Conservation (phyloP, 2,888 invertebrate species). For the Eustalomyia histrio region DNA sequence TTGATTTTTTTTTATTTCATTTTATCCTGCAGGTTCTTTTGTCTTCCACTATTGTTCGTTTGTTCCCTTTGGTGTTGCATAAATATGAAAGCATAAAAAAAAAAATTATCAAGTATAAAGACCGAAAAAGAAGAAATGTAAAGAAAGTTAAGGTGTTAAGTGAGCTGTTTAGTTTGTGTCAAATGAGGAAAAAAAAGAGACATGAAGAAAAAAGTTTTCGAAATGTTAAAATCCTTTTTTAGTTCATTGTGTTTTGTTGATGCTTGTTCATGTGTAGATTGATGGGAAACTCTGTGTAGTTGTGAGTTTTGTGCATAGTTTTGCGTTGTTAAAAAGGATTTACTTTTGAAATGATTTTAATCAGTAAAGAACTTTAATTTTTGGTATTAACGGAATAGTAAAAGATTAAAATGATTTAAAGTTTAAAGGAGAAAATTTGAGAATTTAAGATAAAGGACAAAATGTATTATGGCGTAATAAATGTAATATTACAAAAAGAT, state of each 20-base stretch:
- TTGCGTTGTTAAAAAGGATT: neutral
- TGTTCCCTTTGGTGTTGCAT: neutral
- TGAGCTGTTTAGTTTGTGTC: conserved; percentile 37
- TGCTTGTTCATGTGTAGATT: neutral
- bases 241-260: neutral
- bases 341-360: neutral
- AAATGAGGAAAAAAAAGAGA: conserved; percentile 10
- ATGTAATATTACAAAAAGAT: no score
- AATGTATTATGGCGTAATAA: no score
- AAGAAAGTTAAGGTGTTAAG: conserved; percentile 56
- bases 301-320: neutral
- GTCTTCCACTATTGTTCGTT: conserved; percentile 3
- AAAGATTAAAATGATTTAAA: neutral
- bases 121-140: conserved; percentile 1
- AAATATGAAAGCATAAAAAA: neutral
- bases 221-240: conserved; percentile 5
- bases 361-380: conserved; percentile 2
- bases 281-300: neutral
- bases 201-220: neutral
- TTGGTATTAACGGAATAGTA: neutral
- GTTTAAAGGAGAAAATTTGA: neutral
- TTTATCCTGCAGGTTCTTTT: conserved; percentile 10
- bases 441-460: no score
- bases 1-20: neutral
- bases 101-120: conserved; percentile 11